A percentile compares a stretch with the other conserved stretches of the same genome.
Evolutionary conservation across 2,888 invertebrate species (phyloP).

Genomic region (Myopa tessellatipennis): DNA sequence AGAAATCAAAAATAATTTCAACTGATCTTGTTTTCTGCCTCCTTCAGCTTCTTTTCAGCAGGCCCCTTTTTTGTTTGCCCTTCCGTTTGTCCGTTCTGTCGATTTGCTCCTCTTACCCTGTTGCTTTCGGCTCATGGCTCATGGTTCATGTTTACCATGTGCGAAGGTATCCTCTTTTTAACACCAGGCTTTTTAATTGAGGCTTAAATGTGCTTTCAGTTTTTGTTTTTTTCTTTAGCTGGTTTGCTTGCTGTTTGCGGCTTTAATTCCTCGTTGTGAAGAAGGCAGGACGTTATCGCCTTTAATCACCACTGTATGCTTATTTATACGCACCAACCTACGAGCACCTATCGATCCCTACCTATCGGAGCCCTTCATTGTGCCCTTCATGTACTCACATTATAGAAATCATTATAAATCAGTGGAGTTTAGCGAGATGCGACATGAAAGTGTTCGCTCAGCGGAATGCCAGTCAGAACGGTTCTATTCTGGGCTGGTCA

Average conservation of each 20-base stretch:
- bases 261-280: constrained; percentile 31
- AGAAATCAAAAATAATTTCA: constrained; percentile 32
- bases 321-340: constrained; percentile 52
- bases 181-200: constrained; percentile 51
- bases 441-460: background rate
- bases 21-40: constrained; percentile 13
- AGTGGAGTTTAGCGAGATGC: constrained; percentile 41
- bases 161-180: constrained; percentile 57
- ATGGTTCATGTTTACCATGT: constrained; percentile 8
- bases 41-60: background rate
- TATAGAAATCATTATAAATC: constrained; percentile 61
- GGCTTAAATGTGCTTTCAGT: constrained; percentile 56
- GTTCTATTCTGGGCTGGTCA: background rate
- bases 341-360: background rate
- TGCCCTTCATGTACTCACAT: constrained; percentile 48
- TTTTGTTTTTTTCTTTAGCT: background rate
- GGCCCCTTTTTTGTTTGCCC: background rate
- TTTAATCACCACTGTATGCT: constrained; percentile 53
- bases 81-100: background rate
- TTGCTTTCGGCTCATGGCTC: background rate
- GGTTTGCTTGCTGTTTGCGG: background rate
- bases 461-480: background rate
- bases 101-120: background rate
- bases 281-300: constrained; percentile 41
- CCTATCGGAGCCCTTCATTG: background rate